Base-by-base conservation (phyloP, 1,140 invertebrate genomes). In the Macrosteles quadrilineatus region DNA sequence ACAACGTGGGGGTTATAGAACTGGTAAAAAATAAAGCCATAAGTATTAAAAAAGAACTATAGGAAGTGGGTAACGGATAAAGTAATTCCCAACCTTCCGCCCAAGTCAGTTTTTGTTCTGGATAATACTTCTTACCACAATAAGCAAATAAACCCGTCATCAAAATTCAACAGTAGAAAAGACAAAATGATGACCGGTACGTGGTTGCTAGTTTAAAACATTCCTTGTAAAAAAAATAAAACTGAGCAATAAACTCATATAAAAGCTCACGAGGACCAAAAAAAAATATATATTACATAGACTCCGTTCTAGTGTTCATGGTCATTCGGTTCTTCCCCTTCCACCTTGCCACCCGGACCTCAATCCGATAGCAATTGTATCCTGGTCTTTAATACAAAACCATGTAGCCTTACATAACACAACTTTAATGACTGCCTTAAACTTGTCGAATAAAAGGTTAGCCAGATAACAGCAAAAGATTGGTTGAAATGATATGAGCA, bases 61-160 rank as follows among this genome's bases (percentile, higher is more conserved):
- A 6, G 21, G 55, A 27, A 29, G n/a, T 69, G 57, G 68, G 3
- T 69, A 19, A 65, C 1, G 29, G 68, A 69, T 21, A 62, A 62
- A 57, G 57, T 73, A 32, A 67, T 81, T 12, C 78, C 79, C 12
- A 80, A 79, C 59, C 40, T 81, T 9, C 75, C 73, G 9, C 23
- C 55, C 14, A 74, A 75, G 27, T 71, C 59, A 21, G 73, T 80
- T 36, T 66, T 80, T 1, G 75, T 81, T 0, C 73, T 81, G n/a
- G 79, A 81, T 57, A 80, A 81, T 68, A 80, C 77, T 9, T 69
- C 77, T 0, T 81, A 81, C 59, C 79, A 80, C 71, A 75, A 73
- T 50, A 71, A 69, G 23, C 73, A 78, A 72, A 40, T 57, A 30
- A 69, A 76, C 43, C 73, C 71, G 59, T 32, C 69, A 31, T 76